Conservation (phyloP, 1,140 invertebrate genomes). For the Cyphomyrmex costatus region DNA sequence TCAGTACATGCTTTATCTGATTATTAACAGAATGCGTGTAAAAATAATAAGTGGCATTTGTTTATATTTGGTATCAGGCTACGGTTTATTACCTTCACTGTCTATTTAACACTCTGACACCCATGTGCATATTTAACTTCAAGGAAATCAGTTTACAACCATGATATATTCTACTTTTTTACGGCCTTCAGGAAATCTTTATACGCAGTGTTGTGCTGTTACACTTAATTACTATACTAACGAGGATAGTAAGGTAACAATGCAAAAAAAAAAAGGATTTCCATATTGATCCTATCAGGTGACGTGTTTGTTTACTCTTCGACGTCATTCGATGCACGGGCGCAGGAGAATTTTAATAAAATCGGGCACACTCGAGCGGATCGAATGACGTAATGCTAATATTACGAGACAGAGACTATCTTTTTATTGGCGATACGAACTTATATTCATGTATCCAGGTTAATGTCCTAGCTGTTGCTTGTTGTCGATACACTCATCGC, state of each 20-base stretch:
- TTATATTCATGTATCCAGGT: conserved; percentile 28
- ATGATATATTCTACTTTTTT: conserved; percentile 18
- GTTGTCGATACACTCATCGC: conserved; percentile 19
- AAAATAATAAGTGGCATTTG: conserved; percentile 43
- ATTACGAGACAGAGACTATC: not conserved
- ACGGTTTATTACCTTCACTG: conserved; percentile 21
- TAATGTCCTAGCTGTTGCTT: conserved; percentile 40
- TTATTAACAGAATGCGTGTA: conserved; percentile 29
- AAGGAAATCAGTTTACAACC: conserved; percentile 42
- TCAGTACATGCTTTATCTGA: not conserved
- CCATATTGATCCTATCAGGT: not conserved
- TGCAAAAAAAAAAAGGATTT: conserved; percentile 9
- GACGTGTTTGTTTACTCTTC: not conserved
- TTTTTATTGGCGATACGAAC: conserved; percentile 23
- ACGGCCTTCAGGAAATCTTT: conserved; percentile 8
- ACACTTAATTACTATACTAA: not conserved
- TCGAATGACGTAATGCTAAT: conserved; percentile 21
- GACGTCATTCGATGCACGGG: not conserved
- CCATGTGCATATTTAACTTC: conserved; percentile 25
- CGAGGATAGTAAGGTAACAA: not conserved
- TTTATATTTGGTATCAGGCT: conserved; percentile 37
- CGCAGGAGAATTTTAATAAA: conserved; percentile 8
- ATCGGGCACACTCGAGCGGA: conserved; percentile 13
- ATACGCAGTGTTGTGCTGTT: not conserved
- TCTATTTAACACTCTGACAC: conserved; percentile 22